Conservation (phyloP, 1,140 invertebrate genomes). For the Heliconius eleuchia region DNA sequence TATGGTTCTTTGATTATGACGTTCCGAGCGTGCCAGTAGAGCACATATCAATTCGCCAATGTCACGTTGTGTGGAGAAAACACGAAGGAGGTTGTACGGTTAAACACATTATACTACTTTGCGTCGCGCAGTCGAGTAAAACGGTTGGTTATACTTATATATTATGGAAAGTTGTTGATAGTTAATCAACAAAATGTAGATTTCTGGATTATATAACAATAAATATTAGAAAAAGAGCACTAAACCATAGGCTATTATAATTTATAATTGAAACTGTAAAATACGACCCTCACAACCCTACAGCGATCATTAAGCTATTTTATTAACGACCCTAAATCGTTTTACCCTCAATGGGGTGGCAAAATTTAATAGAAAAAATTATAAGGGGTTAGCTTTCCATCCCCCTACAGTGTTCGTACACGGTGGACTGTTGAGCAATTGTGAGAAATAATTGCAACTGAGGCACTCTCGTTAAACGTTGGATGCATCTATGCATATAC, state of each 20-base stretch:
- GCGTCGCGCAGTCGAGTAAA: too few relatives aligned
- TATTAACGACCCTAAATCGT: background rate
- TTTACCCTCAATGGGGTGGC: background rate
- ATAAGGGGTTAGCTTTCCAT: background rate
- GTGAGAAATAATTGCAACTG: constrained; percentile 8
- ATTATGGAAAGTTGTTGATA: too few relatives aligned
- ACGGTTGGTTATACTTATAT: too few relatives aligned
- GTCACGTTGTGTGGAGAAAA: too few relatives aligned
- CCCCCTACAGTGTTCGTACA: background rate
- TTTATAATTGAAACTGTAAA: background rate
- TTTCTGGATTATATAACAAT: too few relatives aligned
- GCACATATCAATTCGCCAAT: too few relatives aligned
- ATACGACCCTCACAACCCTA: background rate
- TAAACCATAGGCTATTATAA: background rate
- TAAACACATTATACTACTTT: too few relatives aligned
- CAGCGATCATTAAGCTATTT: background rate
- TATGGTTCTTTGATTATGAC: too few relatives aligned
- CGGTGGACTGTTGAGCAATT: background rate
- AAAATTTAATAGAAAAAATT: background rate
- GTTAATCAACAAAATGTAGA: too few relatives aligned
- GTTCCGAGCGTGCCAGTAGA: too few relatives aligned
- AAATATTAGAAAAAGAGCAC: background rate
- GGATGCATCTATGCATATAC: constrained; percentile 7
- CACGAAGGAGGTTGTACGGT: too few relatives aligned
- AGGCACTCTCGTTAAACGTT: background rate